Evolutionary conservation across 2,888 invertebrate species (phyloP).

Genomic region (Cotesia congregata): DNA sequence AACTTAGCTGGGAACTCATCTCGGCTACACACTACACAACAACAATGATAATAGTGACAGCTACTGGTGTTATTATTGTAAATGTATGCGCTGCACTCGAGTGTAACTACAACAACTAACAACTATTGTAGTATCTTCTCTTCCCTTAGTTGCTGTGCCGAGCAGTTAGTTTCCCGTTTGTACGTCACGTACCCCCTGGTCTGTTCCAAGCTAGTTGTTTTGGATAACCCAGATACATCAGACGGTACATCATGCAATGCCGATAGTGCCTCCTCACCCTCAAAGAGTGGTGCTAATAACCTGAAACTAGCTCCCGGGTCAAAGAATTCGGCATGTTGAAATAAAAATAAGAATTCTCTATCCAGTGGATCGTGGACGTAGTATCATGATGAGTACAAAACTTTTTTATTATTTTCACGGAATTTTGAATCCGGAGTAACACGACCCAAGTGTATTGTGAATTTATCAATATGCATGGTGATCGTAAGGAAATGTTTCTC

Average conservation of each 20-base stretch:
- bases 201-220: conserved; percentile 33
- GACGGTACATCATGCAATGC: conserved; percentile 32
- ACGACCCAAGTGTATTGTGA: too few relatives aligned
- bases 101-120: background rate
- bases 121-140: conserved; percentile 7
- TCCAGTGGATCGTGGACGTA: too few relatives aligned
- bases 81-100: background rate
- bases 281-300: conserved; percentile 10
- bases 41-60: background rate
- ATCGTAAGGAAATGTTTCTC: too few relatives aligned
- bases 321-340: too few relatives aligned
- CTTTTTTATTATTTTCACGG: too few relatives aligned
- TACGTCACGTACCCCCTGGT: conserved; percentile 29
- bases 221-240: conserved; percentile 37
- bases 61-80: background rate
- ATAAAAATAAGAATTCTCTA: too few relatives aligned
- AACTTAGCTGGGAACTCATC: background rate
- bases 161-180: conserved; percentile 34
- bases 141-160: conserved; percentile 23
- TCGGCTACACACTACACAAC: background rate
- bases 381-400: too few relatives aligned
- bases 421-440: too few relatives aligned
- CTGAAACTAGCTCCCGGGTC: background rate
- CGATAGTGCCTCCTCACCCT: conserved; percentile 19
- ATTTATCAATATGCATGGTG: too few relatives aligned